Base-by-base conservation (phyloP, 2,113 vertebrate species). In the Anhinga anhinga region DNA sequence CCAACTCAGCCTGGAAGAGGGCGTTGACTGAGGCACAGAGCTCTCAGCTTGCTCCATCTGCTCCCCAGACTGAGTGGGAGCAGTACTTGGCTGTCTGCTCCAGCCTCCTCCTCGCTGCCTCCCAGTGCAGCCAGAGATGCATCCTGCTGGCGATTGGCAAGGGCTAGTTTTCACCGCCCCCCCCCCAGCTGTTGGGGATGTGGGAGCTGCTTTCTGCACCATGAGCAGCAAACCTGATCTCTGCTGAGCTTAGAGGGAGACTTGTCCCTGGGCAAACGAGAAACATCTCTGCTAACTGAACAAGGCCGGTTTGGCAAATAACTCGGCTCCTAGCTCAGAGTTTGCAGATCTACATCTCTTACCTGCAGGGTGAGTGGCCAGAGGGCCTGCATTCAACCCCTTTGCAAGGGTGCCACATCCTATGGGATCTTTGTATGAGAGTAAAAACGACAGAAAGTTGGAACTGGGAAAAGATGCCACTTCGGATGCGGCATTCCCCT, bases 11-110 rank as follows among this genome's bases (percentile, higher is more conserved):
- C 65, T 71, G 73, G 50, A 42, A 78, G 55, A 91, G 55, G 50
- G 65, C 52, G 65, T 36, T 84, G 87, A 78, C 27, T 81, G 56
- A 93, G 49, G 69, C 61, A 40, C 5, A 32, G 72, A 89, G 36
- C 72, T 86, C 71, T 62, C 2, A 2, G 59, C 32, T 70, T 30
- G 36, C 65, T 96, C 87, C 92, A 91, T 95, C 94, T 94, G 90
- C 65, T 94, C 70, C 42, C 87, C 82, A 94, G 94, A 84, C 78
- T 32, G 61, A 85, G 95, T 82, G 69, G 84, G 95, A 93, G 49
- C 30, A 0, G 73, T 53, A 73, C 84, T 74, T 84, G 73, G 65
- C 78, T 95, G 92, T 94, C 83, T 84, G 63, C 72, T 80, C 56
- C 92, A 86, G 80, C 59, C 67, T 91, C 81, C 88, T 91, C 67